Percentiles rank a stretch among this genome's conserved stretches.
phyloP scores from a whole-genome alignment of 2,888 invertebrate species.

The Seira sanloemensis region DNA sequence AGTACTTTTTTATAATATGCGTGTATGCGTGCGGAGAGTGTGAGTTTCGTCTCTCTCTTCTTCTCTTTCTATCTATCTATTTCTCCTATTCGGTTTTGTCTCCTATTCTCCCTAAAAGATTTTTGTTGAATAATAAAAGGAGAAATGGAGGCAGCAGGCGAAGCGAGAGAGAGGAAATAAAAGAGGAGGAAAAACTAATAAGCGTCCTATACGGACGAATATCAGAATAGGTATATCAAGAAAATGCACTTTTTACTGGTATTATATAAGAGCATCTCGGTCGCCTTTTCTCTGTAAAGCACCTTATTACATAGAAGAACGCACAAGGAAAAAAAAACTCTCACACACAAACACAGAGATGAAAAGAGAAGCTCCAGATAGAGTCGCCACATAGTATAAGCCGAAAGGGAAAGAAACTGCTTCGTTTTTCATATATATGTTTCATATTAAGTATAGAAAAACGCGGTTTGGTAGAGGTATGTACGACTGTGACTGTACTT shows the following conservation, averaged over 20 bases:
- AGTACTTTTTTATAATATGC: slow-evolving; percentile 62
- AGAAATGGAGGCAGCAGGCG: slow-evolving; percentile 15
- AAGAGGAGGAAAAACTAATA: slow-evolving; percentile 62
- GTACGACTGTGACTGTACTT: not conserved
- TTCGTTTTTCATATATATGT: not conserved
- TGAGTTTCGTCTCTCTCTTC: too few relatives aligned
- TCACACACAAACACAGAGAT: slow-evolving; percentile 46
- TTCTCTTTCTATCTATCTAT: too few relatives aligned
- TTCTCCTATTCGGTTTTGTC: slow-evolving; percentile 53
- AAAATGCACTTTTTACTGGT: slow-evolving; percentile 65
- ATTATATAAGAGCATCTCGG: slow-evolving; percentile 37
- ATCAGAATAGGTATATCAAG: slow-evolving; percentile 66
- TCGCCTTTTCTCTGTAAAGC: slow-evolving; percentile 10
- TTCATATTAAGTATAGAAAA: not conserved
- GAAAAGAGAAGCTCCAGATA: slow-evolving; percentile 26
- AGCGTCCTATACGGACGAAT: slow-evolving; percentile 66
- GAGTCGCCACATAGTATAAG: slow-evolving; percentile 15
- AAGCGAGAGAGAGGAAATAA: slow-evolving; percentile 23
- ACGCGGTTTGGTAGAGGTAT: not conserved
- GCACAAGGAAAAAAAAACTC: slow-evolving; percentile 28
- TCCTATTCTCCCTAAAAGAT: slow-evolving; percentile 28
- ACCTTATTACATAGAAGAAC: slow-evolving; percentile 56
- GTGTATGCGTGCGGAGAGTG: slow-evolving; percentile 49
- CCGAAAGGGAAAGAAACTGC: slow-evolving; percentile 11
- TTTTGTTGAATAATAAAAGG: slow-evolving; percentile 60